A percentile compares a stretch with the other conserved stretches of the same genome.
Conservation (phyloP, 2,888 invertebrate species). For the Phalangium opilio region DNA sequence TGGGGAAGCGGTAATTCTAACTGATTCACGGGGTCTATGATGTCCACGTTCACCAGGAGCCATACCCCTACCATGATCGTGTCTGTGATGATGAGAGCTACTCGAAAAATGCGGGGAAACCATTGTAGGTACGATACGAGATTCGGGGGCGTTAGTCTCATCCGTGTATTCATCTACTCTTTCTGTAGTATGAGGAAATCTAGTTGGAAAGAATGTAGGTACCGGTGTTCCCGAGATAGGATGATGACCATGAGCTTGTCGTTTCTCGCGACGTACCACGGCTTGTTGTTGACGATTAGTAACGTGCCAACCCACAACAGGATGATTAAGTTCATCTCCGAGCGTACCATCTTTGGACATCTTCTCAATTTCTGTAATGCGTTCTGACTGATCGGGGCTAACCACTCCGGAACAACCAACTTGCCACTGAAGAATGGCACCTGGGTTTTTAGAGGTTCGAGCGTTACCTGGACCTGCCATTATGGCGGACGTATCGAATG, state of each 20-base stretch:
- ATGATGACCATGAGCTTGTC: constrained; percentile 10
- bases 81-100: constrained; percentile 11
- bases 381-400: constrained; percentile 46
- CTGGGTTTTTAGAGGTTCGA: constrained; percentile 9
- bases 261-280: constrained; percentile 5
- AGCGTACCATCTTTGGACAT: constrained; percentile 56
- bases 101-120: constrained; percentile 26
- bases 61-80: constrained; percentile 13
- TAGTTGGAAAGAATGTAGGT: constrained; percentile 25
- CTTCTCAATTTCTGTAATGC: constrained; percentile 50
- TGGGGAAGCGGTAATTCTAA: constrained; percentile 6
- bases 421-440: constrained; percentile 23
- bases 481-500: constrained; percentile 17
- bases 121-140: constrained; percentile 28
- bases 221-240: constrained; percentile 22
- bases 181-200: constrained; percentile 20
- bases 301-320: constrained; percentile 56
- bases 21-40: constrained; percentile 4
- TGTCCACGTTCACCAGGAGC: constrained; percentile 7
- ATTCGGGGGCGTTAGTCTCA: constrained; percentile 24
- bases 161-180: constrained; percentile 19
- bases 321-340: constrained; percentile 47
- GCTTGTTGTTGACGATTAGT: constrained; percentile 34
- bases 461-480: constrained; percentile 22
- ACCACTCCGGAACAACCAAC: constrained; percentile 60